Percentiles rank a stretch among this genome's conserved stretches.
phyloP scores from a whole-genome alignment of 2,797 vertebrate genomes.

The Amblyopsis hoosieri region DNA sequence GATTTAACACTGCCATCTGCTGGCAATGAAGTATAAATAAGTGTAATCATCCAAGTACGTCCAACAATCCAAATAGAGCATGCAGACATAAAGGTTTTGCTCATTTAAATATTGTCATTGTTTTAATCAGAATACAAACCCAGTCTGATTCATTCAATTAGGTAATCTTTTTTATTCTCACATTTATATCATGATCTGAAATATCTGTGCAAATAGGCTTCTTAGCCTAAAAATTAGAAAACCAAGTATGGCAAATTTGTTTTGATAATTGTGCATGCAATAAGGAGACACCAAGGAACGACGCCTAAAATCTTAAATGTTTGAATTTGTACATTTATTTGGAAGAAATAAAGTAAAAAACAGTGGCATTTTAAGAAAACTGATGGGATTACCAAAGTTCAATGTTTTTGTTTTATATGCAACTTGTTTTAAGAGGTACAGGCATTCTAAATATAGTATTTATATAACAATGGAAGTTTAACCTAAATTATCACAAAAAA shows the following conservation, averaged over 20 bases:
- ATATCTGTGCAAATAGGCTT: no score
- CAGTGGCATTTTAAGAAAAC: conserved; percentile 87
- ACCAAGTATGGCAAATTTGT: background rate
- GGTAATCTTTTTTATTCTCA: no score
- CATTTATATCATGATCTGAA: no score
- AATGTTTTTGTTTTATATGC: conserved; percentile 33
- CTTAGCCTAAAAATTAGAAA: no score
- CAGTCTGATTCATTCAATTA: background rate
- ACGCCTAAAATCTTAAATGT: no score
- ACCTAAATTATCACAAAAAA: conserved; percentile 56
- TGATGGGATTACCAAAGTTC: conserved; percentile 81
- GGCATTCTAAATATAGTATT: conserved; percentile 63
- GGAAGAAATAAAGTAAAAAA: conserved; percentile 86
- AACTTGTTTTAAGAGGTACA: conserved; percentile 59
- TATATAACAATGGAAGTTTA: conserved; percentile 72
- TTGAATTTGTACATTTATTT: conserved; percentile 76
- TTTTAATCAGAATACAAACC: conserved; percentile 18
- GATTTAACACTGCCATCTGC: conserved; percentile 57
- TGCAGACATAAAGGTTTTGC: no score
- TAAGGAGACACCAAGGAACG: conserved; percentile 3
- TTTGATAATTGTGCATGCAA: conserved; percentile 27
- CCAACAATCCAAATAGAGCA: no score
- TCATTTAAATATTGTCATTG: no score
- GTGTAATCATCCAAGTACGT: background rate
- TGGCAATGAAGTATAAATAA: conserved; percentile 30